Evolutionary conservation across 2,888 invertebrate genomes (phyloP).

Genomic region (Aspidiotus destructor): DNA sequence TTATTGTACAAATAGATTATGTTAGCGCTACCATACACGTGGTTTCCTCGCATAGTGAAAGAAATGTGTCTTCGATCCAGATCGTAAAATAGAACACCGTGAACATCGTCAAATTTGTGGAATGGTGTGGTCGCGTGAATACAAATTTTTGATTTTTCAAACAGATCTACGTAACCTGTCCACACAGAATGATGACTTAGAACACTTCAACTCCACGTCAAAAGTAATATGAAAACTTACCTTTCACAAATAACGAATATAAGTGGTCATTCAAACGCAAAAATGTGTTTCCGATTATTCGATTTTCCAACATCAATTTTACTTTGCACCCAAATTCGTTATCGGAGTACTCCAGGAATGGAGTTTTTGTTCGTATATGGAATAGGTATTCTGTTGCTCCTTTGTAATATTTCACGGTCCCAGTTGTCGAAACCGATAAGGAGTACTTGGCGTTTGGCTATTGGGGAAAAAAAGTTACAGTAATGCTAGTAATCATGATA

Average conservation of each 20-base stretch:
- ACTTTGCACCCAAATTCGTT: slow-evolving; percentile 31
- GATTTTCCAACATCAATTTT: slow-evolving; percentile 33
- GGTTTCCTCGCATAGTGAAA: slow-evolving; percentile 60
- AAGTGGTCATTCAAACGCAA: slow-evolving; percentile 36
- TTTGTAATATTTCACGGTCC: slow-evolving; percentile 33
- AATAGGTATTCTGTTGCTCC: slow-evolving; percentile 23
- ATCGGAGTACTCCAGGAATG: slow-evolving; percentile 35
- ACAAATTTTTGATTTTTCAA: slow-evolving; percentile 64
- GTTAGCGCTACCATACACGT: slow-evolving; percentile 61
- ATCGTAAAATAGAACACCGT: slow-evolving; percentile 61
- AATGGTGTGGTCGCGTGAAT: slow-evolving; percentile 67
- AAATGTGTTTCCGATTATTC: slow-evolving; percentile 34
- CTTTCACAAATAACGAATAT: slow-evolving; percentile 36
- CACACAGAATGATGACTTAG: background rate
- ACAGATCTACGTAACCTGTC: slow-evolving; percentile 54
- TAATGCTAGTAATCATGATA: background rate
- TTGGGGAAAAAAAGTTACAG: background rate
- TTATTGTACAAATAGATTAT: slow-evolving; percentile 53
- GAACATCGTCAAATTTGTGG: slow-evolving; percentile 54
- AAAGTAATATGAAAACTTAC: slow-evolving; percentile 30
- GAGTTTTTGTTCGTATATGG: slow-evolving; percentile 34
- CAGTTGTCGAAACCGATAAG: slow-evolving; percentile 34
- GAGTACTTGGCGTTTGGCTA: slow-evolving; percentile 37
- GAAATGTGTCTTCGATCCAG: slow-evolving; percentile 61
- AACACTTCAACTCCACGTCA: too few relatives aligned